A percentile compares a stretch with the other conserved stretches of the same genome.
These are phyloP conservation scores for Torymus aiolomorphi DNA, from an alignment of 2,888 invertebrate species.

Conservation along the genomic window DNA sequence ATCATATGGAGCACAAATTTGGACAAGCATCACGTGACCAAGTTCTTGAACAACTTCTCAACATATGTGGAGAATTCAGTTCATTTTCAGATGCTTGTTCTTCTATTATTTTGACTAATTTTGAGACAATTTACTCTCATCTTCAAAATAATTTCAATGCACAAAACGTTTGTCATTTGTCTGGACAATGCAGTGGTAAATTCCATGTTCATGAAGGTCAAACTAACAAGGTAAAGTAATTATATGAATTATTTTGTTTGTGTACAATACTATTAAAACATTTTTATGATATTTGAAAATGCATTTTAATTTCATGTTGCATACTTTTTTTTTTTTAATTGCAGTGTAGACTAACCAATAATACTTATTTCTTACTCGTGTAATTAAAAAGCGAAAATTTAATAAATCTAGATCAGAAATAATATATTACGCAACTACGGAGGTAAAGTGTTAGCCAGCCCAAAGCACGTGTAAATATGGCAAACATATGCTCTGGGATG, in stretches of 20 bases:
- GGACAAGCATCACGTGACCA: constrained; percentile 63
- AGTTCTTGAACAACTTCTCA: constrained; percentile 67
- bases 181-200: constrained; percentile 84
- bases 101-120: constrained; percentile 84
- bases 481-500: too few species aligned
- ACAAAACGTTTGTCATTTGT: constrained; percentile 84
- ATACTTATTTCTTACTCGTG: too few species aligned
- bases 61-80: constrained; percentile 83
- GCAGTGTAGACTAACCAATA: too few species aligned
- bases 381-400: too few species aligned
- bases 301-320: too few species aligned
- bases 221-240: constrained; percentile 75
- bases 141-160: constrained; percentile 80
- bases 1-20: constrained; percentile 70
- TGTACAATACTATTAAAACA: neutral
- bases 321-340: too few species aligned
- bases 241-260: neutral
- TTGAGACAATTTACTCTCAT: constrained; percentile 83
- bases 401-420: too few species aligned
- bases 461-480: too few species aligned
- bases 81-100: constrained; percentile 89
- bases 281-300: neutral
- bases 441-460: too few species aligned
- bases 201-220: constrained; percentile 81
- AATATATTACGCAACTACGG: too few species aligned